Evolutionary conservation across 2,113 vertebrate genomes (phyloP).

Genomic region (Furnarius figulus): DNA sequence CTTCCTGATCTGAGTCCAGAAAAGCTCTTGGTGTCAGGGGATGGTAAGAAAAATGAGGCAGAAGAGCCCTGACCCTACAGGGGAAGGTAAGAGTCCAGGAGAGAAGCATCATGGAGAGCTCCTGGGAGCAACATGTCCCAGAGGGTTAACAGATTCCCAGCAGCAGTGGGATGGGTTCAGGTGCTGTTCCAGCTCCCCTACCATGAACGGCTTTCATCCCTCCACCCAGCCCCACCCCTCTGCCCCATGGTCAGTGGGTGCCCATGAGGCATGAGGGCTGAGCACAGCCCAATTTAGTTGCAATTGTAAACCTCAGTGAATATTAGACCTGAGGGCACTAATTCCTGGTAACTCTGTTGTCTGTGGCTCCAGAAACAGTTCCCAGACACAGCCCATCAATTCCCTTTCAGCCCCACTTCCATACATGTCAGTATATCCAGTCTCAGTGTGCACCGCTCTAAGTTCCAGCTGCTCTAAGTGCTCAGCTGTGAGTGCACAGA

Average conservation of each 20-base stretch:
- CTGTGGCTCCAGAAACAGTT: neutral
- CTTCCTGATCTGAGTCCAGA: neutral
- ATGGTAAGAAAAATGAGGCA: fast-evolving
- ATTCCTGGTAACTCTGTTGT: neutral
- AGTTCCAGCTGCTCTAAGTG: neutral
- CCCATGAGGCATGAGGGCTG: neutral
- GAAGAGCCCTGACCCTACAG: neutral
- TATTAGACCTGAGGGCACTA: too few species aligned
- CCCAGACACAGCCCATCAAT: fast-evolving
- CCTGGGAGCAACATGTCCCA: fast-evolving
- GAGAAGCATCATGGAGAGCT: fast-evolving
- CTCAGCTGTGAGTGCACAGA: neutral
- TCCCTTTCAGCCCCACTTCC: neutral
- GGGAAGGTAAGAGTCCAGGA: neutral
- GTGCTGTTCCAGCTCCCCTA: neutral
- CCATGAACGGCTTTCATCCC: fast-evolving
- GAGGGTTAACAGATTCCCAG: fast-evolving
- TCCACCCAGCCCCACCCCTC: too few species aligned
- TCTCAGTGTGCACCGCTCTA: too few species aligned
- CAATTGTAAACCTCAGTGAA: neutral
- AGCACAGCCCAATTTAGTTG: neutral
- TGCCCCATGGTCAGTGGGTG: fast-evolving
- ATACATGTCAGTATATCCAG: fast-evolving
- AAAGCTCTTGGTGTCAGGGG: neutral
- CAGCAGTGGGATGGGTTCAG: neutral